Evolutionary conservation across 2,797 vertebrate species (phyloP).

Genomic region (Erithacus rubecula): DNA sequence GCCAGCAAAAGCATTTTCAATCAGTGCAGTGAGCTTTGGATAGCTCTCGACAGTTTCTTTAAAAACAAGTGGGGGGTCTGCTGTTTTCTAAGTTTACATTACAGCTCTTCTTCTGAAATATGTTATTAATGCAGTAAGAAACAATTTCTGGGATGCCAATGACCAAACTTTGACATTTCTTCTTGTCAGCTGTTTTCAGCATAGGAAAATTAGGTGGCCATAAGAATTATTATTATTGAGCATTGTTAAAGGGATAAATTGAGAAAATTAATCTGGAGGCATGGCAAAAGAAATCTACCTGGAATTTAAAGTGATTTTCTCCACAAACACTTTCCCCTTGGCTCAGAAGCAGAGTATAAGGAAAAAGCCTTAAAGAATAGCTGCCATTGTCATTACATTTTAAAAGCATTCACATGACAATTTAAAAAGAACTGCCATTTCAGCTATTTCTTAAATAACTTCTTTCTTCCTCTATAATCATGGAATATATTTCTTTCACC

Average conservation of each 20-base stretch:
- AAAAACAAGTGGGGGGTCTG: not conserved
- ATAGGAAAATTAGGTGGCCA: not conserved
- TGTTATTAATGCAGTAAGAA: conserved; percentile 39
- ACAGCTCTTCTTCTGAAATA: conserved; percentile 7
- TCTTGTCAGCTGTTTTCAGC: conserved; percentile 38
- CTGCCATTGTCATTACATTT: conserved; percentile 41
- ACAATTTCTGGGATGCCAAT: not conserved
- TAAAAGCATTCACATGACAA: conserved; percentile 61
- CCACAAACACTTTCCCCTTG: conserved; percentile 34
- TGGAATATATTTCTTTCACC: conserved; percentile 73
- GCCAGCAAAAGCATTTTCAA: conserved; percentile 23
- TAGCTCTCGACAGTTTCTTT: not conserved
- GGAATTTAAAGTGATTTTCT: conserved; percentile 63
- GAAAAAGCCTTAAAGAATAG: conserved; percentile 65
- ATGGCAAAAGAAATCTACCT: not conserved
- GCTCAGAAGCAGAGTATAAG: conserved; percentile 38
- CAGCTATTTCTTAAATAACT: conserved; percentile 74
- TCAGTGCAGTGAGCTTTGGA: conserved; percentile 9
- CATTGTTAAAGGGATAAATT: not conserved
- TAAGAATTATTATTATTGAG: not conserved
- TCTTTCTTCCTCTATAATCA: conserved; percentile 68
- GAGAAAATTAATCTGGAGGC: conserved; percentile 1
- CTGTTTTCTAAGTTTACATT: conserved; percentile 29
- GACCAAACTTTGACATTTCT: conserved; percentile 3
- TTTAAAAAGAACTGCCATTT: conserved; percentile 74